Conservation (phyloP, 2,797 vertebrate species). For the Girardinus metallicus region DNA sequence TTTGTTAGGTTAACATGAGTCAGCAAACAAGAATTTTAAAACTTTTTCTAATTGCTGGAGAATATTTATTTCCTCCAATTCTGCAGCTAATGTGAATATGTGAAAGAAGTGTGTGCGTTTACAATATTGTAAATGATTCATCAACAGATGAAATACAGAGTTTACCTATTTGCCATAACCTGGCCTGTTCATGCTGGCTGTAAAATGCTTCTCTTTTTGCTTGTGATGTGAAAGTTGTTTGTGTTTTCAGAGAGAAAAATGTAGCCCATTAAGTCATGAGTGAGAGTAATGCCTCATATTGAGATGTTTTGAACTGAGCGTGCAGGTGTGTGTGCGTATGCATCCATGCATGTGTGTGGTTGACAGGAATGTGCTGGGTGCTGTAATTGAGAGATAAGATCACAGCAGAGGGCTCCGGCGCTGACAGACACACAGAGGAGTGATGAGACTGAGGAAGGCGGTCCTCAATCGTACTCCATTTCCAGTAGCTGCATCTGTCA, state of each 20-base stretch:
- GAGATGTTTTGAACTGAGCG: conserved; percentile 55
- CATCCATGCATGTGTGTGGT: conserved; percentile 62
- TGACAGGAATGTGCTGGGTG: conserved; percentile 79
- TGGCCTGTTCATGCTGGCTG: background rate
- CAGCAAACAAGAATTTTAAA: conserved; percentile 66
- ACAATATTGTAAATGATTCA: conserved; percentile 22
- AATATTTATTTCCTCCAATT: background rate
- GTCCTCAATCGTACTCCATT: conserved; percentile 48
- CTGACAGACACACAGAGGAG: conserved; percentile 74
- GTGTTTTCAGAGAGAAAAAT: conserved; percentile 31
- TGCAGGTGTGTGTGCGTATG: conserved; percentile 61
- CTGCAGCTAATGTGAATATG: conserved; percentile 19
- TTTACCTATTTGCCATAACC: background rate
- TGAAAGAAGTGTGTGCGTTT: conserved; percentile 35
- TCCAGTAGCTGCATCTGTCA: conserved; percentile 65
- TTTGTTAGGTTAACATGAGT: conserved; percentile 63
- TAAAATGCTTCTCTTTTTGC: conserved; percentile 6
- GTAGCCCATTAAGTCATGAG: conserved; percentile 3
- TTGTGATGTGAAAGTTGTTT: conserved; percentile 4
- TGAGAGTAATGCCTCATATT: conserved; percentile 34
- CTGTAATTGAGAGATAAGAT: conserved; percentile 81
- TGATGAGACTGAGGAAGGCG: conserved; percentile 70
- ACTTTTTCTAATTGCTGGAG: conserved; percentile 50
- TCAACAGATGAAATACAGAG: conserved; percentile 48
- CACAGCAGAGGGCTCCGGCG: conserved; percentile 62